Percentiles rank a stretch among this genome's conserved stretches.
Conservation (phyloP, 1,140 invertebrate species). For the Pomacea maculata region DNA sequence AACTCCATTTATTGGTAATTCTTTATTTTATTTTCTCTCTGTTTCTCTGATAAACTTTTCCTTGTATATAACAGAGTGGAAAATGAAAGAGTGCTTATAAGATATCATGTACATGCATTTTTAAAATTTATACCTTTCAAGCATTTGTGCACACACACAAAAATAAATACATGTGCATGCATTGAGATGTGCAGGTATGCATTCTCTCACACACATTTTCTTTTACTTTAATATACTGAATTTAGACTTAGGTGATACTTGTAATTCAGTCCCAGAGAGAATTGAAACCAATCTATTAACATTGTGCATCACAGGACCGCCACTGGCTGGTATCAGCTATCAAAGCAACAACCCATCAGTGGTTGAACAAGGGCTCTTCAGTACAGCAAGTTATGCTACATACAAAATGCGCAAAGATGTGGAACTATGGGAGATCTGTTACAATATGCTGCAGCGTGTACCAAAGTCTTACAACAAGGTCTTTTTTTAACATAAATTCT, state of each 20-base stretch:
- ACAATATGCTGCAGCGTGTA: constrained; percentile 57
- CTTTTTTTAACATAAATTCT: neutral
- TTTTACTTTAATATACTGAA: neutral
- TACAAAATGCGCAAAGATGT: constrained; percentile 62
- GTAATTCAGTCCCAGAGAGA: too few relatives aligned
- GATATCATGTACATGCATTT: neutral
- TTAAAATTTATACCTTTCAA: neutral
- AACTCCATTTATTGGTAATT: constrained; percentile 51
- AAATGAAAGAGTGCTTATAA: neutral
- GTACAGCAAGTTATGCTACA: constrained; percentile 58
- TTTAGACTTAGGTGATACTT: too few relatives aligned
- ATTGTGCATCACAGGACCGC: constrained; percentile 44
- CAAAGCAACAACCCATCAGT: constrained; percentile 59
- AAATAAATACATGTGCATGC: too few relatives aligned
- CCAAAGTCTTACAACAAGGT: constrained; percentile 63
- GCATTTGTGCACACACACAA: neutral
- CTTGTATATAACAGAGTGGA: neutral
- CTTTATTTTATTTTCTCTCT: neutral
- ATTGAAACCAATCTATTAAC: too few relatives aligned
- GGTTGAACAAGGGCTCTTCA: constrained; percentile 57
- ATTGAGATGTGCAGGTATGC: too few relatives aligned
- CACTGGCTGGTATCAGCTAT: constrained; percentile 53
- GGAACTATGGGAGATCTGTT: constrained; percentile 63
- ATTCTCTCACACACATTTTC: neutral
- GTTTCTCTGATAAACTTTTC: neutral